Evolutionary conservation across 2,888 invertebrate species (phyloP).

Genomic region (Eristalis intricaria): DNA sequence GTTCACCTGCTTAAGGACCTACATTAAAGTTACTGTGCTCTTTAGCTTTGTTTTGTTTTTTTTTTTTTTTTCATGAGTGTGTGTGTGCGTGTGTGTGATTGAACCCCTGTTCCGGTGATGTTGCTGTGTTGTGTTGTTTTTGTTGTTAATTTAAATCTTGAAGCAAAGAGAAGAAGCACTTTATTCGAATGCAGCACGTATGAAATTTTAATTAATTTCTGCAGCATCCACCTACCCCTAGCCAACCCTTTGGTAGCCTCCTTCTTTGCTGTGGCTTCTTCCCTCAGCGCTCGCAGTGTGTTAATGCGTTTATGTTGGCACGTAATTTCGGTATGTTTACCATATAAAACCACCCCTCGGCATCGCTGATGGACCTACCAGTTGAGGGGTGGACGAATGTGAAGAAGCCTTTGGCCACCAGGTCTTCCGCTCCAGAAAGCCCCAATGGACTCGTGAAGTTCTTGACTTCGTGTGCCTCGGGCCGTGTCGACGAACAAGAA

Average conservation of each 20-base stretch:
- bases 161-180: constrained; percentile 24
- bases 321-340: constrained; percentile 63
- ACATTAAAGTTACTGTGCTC: constrained; percentile 25
- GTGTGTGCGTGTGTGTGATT: constrained; percentile 1
- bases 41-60: constrained; percentile 27
- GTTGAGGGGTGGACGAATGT: background rate
- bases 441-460: constrained; percentile 67
- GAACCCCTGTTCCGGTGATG: background rate
- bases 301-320: constrained; percentile 62
- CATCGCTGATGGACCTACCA: background rate
- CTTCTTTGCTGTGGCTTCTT: constrained; percentile 6
- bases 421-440: constrained; percentile 52
- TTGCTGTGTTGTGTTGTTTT: background rate
- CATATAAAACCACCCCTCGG: constrained; percentile 39
- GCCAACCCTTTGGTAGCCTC: background rate
- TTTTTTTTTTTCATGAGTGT: constrained; percentile 38
- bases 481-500: background rate
- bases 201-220: constrained; percentile 72
- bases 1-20: constrained; percentile 66
- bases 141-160: background rate
- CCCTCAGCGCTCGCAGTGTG: background rate
- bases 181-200: constrained; percentile 67
- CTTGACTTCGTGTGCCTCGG: constrained; percentile 29
- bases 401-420: constrained; percentile 7
- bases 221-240: constrained; percentile 10